Conservation (phyloP, 2,113 vertebrate species). For the Crotalus helleri region DNA sequence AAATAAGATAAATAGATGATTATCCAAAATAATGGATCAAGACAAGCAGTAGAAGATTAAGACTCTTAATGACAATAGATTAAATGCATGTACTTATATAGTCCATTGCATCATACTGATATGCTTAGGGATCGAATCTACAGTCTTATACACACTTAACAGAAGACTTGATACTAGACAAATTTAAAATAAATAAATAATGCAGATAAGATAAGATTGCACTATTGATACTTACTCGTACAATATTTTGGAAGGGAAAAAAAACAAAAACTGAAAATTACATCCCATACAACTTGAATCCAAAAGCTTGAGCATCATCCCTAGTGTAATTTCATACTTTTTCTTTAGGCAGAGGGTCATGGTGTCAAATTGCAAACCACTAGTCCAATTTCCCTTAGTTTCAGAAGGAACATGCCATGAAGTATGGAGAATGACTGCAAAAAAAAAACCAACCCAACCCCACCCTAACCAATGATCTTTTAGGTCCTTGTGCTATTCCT, state of each 20-base stretch:
- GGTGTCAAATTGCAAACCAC: not conserved
- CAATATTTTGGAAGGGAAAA: not conserved
- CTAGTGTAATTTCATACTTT: not conserved
- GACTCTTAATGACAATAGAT: not conserved
- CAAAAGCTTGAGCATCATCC: not conserved
- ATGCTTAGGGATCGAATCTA: not conserved
- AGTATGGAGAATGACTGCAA: not conserved
- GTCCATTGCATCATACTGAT: not conserved
- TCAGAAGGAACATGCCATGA: not conserved
- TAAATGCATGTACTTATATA: not conserved
- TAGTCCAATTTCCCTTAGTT: not conserved
- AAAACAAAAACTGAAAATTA: not conserved
- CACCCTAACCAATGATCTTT: not conserved
- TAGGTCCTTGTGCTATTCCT: not conserved
- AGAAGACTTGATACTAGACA: not conserved
- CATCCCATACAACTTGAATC: not conserved
- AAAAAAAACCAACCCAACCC: not conserved
- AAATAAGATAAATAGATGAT: not conserved
- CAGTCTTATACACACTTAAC: not conserved
- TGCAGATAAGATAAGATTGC: not conserved
- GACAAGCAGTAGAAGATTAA: not conserved
- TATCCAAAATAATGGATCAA: not conserved
- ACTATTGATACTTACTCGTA: not conserved
- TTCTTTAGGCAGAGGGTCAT: not conserved
- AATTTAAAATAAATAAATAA: not conserved